A percentile compares a stretch with the other conserved stretches of the same genome.
phyloP scores from a whole-genome alignment of 2,888 invertebrate genomes.

The Melolontha melolontha region DNA sequence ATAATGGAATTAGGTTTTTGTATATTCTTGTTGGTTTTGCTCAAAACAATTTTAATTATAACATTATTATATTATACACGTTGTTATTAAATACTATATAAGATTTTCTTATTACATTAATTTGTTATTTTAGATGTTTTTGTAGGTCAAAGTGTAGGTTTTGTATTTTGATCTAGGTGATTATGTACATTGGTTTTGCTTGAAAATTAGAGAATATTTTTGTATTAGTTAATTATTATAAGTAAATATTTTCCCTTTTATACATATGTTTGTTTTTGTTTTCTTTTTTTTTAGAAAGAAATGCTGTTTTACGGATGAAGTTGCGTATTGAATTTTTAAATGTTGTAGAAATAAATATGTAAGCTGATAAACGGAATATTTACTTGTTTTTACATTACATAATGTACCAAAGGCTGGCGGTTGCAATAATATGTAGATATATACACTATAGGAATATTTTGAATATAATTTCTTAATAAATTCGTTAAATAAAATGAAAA shows the following conservation, averaged over 20 bases:
- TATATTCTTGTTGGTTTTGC: constrained; percentile 47
- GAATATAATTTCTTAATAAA: constrained; percentile 40
- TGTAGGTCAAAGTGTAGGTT: constrained; percentile 8
- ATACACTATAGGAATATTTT: constrained; percentile 22
- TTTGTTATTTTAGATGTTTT: constrained; percentile 26
- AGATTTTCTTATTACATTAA: constrained; percentile 49
- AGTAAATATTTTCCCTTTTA: too few species aligned
- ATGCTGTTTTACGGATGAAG: too few species aligned
- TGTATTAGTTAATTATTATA: constrained; percentile 9
- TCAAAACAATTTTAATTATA: constrained; percentile 44
- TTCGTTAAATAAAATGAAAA: constrained; percentile 3
- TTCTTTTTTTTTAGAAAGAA: too few species aligned
- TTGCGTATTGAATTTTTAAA: neutral
- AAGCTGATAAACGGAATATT: constrained; percentile 13
- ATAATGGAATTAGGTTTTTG: constrained; percentile 45
- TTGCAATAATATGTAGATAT: constrained; percentile 58
- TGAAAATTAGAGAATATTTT: constrained; percentile 5
- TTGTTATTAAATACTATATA: constrained; percentile 47
- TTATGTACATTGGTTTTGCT: constrained; percentile 23
- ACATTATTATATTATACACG: constrained; percentile 41
- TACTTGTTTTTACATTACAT: constrained; percentile 35
- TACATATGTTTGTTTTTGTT: too few species aligned
- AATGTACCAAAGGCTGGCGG: constrained; percentile 61
- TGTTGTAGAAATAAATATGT: constrained; percentile 1
- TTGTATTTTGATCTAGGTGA: constrained; percentile 23